phyloP scores from a whole-genome alignment of 2,888 invertebrate species.

The Hypolimnas misippus region DNA sequence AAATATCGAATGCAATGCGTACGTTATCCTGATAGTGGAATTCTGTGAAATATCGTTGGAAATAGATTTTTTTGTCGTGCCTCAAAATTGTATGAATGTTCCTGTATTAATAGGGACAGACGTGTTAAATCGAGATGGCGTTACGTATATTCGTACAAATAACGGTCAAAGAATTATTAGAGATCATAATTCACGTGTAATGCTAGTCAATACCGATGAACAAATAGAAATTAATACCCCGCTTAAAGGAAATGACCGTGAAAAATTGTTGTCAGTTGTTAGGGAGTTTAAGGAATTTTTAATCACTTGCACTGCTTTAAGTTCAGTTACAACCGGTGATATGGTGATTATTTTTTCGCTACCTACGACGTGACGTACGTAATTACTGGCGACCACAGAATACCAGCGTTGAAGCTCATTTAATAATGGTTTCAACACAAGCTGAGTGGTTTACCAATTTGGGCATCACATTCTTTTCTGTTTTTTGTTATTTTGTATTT shows the following conservation, averaged over 20 bases:
- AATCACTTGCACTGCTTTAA: not conserved
- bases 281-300: not conserved
- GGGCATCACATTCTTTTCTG: no score
- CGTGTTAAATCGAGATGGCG: constrained; percentile 43
- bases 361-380: no score
- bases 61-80: constrained; percentile 43
- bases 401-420: no score
- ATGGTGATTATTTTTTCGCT: no score
- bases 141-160: constrained; percentile 39
- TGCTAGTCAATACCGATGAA: not conserved
- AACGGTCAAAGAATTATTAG: constrained; percentile 32
- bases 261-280: not conserved
- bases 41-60: constrained; percentile 42
- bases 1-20: constrained; percentile 38
- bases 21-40: constrained; percentile 37
- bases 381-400: no score
- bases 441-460: no score
- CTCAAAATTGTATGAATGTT: constrained; percentile 31
- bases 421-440: no score
- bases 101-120: constrained; percentile 45
- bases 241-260: not conserved
- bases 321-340: not conserved
- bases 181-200: not conserved
- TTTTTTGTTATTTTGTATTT: no score
- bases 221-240: not conserved